phyloP scores from a whole-genome alignment of 2,888 invertebrate species.

The Ernsta delagoae region DNA sequence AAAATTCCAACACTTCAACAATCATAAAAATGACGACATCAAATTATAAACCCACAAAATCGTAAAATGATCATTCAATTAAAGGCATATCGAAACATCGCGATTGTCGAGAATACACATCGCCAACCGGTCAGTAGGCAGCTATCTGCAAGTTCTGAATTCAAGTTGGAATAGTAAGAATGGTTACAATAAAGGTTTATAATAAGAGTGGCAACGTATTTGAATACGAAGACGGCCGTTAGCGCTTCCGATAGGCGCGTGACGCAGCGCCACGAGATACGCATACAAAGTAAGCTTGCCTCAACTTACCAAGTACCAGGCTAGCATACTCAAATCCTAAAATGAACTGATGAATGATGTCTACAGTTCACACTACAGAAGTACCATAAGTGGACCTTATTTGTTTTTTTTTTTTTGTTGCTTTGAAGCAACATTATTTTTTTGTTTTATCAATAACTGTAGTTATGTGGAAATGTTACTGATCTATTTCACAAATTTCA shows the following conservation, averaged over 20 bases:
- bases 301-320: slow-evolving; percentile 39
- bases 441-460: too few species aligned
- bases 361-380: too few species aligned
- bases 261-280: slow-evolving; percentile 65
- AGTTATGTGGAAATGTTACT: too few species aligned
- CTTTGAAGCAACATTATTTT: too few species aligned
- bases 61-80: slow-evolving; percentile 28
- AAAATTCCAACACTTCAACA: background rate
- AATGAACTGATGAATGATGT: slow-evolving; percentile 23
- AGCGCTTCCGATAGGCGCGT: slow-evolving; percentile 79
- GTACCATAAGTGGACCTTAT: background rate
- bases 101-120: slow-evolving; percentile 21
- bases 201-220: slow-evolving; percentile 54
- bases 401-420: background rate
- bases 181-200: slow-evolving; percentile 45
- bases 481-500: too few species aligned
- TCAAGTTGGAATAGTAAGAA: slow-evolving; percentile 33
- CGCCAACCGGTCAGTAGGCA: slow-evolving; percentile 20
- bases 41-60: slow-evolving; percentile 22
- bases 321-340: slow-evolving; percentile 43
- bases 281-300: slow-evolving; percentile 69
- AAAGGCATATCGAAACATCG: slow-evolving; percentile 30
- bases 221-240: slow-evolving; percentile 70
- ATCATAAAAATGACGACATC: slow-evolving; percentile 20
- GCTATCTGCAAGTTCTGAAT: slow-evolving; percentile 11